Evolutionary conservation across 2,888 invertebrate species (phyloP).

Genomic region (Standfussiana lucernea): DNA sequence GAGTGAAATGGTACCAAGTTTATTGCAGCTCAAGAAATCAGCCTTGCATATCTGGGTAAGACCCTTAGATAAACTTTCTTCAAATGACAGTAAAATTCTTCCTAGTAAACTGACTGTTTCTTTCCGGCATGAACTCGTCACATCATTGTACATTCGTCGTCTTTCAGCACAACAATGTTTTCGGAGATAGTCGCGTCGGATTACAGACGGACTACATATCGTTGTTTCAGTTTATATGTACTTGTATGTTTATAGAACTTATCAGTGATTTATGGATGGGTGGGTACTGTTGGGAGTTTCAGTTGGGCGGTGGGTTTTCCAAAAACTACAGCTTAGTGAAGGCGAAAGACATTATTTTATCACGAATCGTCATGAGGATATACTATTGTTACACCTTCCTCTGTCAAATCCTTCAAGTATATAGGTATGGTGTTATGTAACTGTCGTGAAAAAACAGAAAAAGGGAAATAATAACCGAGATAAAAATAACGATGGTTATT

Average conservation of each 20-base stretch:
- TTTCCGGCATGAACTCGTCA: conserved; percentile 63
- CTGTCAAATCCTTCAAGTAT: not conserved
- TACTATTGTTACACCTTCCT: not conserved
- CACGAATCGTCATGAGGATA: no score
- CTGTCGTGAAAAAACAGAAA: not conserved
- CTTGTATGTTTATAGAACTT: not conserved
- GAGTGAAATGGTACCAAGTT: not conserved
- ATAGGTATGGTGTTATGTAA: not conserved
- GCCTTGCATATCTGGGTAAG: not conserved
- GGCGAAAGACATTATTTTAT: no score
- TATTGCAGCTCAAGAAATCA: not conserved
- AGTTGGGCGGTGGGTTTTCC: not conserved
- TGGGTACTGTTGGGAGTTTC: not conserved
- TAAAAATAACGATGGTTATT: no score
- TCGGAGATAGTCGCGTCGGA: conserved; percentile 73
- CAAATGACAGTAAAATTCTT: not conserved
- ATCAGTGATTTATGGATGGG: conserved; percentile 6
- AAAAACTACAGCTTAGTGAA: not conserved
- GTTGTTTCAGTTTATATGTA: conserved; percentile 4
- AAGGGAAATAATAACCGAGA: no score
- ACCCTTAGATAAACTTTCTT: not conserved
- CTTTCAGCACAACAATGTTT: conserved; percentile 80
- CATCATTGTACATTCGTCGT: conserved; percentile 76
- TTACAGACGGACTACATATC: conserved; percentile 35
- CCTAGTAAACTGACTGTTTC: conserved; percentile 45